phyloP scores from a whole-genome alignment of 2,113 vertebrate species.

The Nesogale talazaci region DNA sequence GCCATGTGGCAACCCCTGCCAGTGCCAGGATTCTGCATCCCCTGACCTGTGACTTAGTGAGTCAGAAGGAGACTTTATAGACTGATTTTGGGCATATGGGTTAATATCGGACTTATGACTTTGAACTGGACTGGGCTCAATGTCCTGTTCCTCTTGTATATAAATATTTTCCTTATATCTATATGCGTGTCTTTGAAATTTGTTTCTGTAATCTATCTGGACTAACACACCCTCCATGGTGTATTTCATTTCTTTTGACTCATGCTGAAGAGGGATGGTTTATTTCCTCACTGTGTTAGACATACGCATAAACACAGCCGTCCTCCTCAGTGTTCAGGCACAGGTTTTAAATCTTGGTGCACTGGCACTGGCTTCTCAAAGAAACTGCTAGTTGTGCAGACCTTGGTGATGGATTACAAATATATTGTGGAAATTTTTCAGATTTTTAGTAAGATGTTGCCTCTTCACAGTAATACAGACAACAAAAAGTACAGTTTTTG shows the following conservation, averaged over 20 bases:
- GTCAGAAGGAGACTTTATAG: too few species aligned
- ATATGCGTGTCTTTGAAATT: too few species aligned
- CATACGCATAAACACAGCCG: not conserved
- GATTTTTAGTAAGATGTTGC: not conserved
- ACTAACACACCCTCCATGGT: not conserved
- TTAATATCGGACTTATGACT: too few species aligned
- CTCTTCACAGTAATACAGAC: not conserved
- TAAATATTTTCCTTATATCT: too few species aligned
- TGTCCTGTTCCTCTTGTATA: too few species aligned
- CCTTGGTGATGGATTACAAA: not conserved
- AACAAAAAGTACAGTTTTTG: not conserved
- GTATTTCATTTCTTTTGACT: not conserved
- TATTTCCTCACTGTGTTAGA: conserved; percentile 1
- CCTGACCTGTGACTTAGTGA: too few species aligned
- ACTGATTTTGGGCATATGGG: too few species aligned
- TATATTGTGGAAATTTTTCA: not conserved
- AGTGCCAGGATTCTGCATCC: too few species aligned
- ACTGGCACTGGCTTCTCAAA: not conserved
- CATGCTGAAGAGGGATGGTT: not conserved
- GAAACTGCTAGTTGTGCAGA: not conserved
- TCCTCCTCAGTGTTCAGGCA: not conserved
- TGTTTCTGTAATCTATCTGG: too few species aligned
- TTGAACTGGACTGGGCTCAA: too few species aligned
- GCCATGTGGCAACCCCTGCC: too few species aligned
- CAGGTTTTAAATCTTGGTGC: not conserved